Evolutionary conservation across 2,797 vertebrate genomes (phyloP).

Genomic region (Molossus alvarezi): DNA sequence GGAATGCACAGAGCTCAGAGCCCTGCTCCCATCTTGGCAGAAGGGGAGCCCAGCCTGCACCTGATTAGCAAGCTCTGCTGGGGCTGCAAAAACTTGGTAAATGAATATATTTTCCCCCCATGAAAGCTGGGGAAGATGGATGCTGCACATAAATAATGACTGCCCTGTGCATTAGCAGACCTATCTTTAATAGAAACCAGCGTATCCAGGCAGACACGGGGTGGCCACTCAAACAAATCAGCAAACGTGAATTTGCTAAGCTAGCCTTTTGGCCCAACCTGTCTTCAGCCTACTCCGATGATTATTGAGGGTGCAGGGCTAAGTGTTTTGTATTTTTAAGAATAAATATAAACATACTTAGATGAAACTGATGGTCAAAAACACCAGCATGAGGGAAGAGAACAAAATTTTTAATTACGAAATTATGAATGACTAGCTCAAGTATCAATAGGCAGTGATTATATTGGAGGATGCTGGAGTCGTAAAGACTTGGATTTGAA

Average conservation of each 20-base stretch:
- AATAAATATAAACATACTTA: neutral
- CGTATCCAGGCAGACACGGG: slow-evolving; percentile 48
- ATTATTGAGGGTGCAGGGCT: neutral
- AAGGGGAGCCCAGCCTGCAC: slow-evolving; percentile 78
- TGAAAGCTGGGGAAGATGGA: slow-evolving; percentile 71
- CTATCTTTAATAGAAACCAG: neutral
- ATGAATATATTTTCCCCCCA: neutral
- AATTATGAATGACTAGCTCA: neutral
- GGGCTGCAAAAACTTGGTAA: slow-evolving; percentile 73
- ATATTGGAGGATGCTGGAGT: rapidly evolving
- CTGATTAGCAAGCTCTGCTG: slow-evolving; percentile 85
- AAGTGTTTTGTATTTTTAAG: neutral
- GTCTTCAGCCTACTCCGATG: neutral
- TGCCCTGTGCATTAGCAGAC: slow-evolving; percentile 34
- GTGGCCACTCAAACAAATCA: neutral
- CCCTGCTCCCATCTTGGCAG: slow-evolving; percentile 84
- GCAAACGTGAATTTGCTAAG: neutral
- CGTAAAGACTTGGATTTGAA: neutral
- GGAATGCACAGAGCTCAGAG: slow-evolving; percentile 84
- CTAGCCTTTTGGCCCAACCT: slow-evolving; percentile 8
- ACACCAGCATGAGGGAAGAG: neutral
- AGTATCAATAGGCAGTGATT: neutral
- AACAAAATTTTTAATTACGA: neutral
- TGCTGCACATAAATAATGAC: slow-evolving; percentile 71
- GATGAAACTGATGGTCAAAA: neutral